Percentiles rank a stretch among this genome's conserved stretches.
These are phyloP conservation scores for Pachypanchax playfairii DNA, from an alignment of 2,113 vertebrate species.

Conservation along the genomic window DNA sequence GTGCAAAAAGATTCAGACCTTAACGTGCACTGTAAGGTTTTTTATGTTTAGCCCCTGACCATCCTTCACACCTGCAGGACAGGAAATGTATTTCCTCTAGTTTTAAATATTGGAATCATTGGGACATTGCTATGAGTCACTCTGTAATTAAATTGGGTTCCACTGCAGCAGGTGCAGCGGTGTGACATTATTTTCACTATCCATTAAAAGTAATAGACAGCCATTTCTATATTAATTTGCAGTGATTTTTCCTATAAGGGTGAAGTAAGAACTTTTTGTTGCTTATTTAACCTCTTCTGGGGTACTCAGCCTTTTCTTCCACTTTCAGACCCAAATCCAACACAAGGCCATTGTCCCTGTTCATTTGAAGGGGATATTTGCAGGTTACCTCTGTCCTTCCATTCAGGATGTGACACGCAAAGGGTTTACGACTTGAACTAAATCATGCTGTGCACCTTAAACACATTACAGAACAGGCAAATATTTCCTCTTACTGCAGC, in stretches of 20 bases:
- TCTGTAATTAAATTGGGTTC: constrained; percentile 47
- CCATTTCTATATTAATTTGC: constrained; percentile 49
- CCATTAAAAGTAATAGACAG: constrained; percentile 51
- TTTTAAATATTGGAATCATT: constrained; percentile 16
- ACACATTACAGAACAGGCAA: constrained; percentile 70
- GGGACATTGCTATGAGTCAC: constrained; percentile 57
- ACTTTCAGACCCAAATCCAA: constrained; percentile 63
- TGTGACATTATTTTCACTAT: constrained; percentile 48
- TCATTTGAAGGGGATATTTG: constrained; percentile 41
- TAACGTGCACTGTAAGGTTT: neutral
- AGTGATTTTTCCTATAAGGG: constrained; percentile 53
- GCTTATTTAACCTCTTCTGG: constrained; percentile 43
- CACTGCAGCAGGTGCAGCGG: constrained; percentile 73
- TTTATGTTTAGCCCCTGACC: neutral
- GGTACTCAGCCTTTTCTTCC: constrained; percentile 20
- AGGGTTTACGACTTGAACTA: constrained; percentile 72
- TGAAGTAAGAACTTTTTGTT: constrained; percentile 43
- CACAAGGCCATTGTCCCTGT: constrained; percentile 69
- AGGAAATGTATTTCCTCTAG: constrained; percentile 18
- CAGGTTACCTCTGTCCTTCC: constrained; percentile 51
- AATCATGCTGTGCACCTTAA: constrained; percentile 75
- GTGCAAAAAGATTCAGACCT: constrained; percentile 21
- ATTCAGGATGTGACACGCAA: constrained; percentile 73
- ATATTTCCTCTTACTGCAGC: constrained; percentile 74
- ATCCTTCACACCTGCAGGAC: constrained; percentile 41